Base-by-base conservation (phyloP, 2,888 invertebrate genomes). In the Lasioglossum leucozonium region DNA sequence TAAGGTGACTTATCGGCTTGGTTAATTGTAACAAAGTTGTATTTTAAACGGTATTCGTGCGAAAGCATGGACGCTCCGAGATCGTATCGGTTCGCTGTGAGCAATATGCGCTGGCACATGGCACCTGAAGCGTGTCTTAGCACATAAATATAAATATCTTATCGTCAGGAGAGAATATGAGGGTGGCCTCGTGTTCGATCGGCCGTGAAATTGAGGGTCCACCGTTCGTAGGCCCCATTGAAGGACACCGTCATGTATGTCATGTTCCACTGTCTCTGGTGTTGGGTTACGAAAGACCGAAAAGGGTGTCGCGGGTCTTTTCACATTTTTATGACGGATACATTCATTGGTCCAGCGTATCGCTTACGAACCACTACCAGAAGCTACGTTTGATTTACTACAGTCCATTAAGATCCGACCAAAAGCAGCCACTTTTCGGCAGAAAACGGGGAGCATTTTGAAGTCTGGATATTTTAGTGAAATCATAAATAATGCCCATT, bases 191-290 rank as follows among this genome's bases (percentile, higher is more conserved):
- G 83, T 89, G 90, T 82, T 90, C 93, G 92, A 91, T 93, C 93
- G 91, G 89, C 94, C 94, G 93, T 95, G 94, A 95, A 94, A 95
- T 94, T 94, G 93, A 93, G 92, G 91, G 89, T 89, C 85, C 92
- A 91, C 91, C 92, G 93, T 91, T 92, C 87, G 90, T 84, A 30
- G 83, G 79, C 69, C 78, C 80, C 82, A 74, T 73, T 58, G 73
- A 82, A 78, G 76, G 75, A 79, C 74, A 73, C 84, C 85, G 73
- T 58, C 80, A 37, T 77, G 78, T 82, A 37, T 77, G 78, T 82
- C 67, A 74, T 62, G 65, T 88, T 88, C 72, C 79, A 40, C 30
- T 77, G 79, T 77, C 72, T 77, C 72, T 51, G 67, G 72, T 81
- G 73, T 88, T 72, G 51, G 51, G 37, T 85, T 79, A 34, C 82